phyloP scores from a whole-genome alignment of 1,140 invertebrate species.

The Holcopasites calliopsidis region DNA sequence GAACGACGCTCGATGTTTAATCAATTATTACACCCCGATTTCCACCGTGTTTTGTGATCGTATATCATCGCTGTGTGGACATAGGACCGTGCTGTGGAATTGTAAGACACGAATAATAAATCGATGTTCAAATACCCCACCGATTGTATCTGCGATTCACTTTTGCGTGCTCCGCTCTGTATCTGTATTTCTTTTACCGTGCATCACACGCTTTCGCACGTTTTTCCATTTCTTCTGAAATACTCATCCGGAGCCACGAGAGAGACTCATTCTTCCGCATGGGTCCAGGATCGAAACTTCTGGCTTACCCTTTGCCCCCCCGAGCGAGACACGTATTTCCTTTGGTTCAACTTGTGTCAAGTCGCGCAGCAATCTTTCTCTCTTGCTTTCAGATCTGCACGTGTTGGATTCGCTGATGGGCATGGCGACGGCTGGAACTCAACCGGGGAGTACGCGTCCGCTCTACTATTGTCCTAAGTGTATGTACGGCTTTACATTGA shows the following conservation, averaged over 20 bases:
- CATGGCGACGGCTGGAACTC: not conserved
- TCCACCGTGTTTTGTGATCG: conserved; percentile 53
- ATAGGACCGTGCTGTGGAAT: too few species aligned
- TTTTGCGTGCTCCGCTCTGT: not conserved
- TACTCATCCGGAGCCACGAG: too few species aligned
- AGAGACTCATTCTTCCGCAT: too few species aligned
- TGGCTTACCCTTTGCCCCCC: too few species aligned
- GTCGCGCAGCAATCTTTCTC: conserved; percentile 21
- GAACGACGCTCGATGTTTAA: conserved; percentile 36
- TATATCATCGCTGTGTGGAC: conserved; percentile 58
- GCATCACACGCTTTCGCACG: not conserved
- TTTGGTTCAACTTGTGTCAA: not conserved
- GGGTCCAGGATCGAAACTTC: too few species aligned
- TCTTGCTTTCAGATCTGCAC: conserved; percentile 58
- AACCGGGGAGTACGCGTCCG: not conserved
- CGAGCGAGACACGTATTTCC: too few species aligned
- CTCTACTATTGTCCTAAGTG: conserved; percentile 85
- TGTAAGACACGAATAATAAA: conserved; percentile 64
- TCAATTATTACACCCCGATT: conserved; percentile 14
- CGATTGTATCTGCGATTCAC: conserved; percentile 28
- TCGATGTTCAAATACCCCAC: conserved; percentile 57
- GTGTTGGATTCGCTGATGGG: conserved; percentile 52
- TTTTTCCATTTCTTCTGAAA: not conserved
- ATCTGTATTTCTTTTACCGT: not conserved
- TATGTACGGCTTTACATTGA: conserved; percentile 87